phyloP scores from a whole-genome alignment of 2,113 vertebrate genomes.

The Vombatus ursinus region DNA sequence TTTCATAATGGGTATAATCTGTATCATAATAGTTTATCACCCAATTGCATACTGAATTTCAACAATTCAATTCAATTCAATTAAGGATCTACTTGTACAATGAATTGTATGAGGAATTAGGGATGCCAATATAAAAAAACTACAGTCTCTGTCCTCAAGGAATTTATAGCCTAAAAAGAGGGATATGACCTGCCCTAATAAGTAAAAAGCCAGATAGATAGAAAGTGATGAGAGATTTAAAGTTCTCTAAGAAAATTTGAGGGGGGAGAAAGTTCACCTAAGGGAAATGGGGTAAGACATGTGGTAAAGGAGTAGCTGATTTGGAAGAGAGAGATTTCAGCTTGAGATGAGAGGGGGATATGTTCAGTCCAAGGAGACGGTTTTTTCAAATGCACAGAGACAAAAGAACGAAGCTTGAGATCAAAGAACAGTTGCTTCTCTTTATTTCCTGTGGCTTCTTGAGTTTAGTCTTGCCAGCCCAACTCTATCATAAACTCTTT shows the following conservation, averaged over 20 bases:
- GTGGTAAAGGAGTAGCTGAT: neutral
- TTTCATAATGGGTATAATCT: neutral
- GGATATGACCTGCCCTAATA: neutral
- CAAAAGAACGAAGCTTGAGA: neutral
- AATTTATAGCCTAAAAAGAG: neutral
- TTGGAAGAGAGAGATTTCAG: neutral
- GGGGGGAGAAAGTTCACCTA: neutral
- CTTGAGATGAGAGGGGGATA: neutral
- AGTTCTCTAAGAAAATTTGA: neutral
- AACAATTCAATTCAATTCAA: neutral
- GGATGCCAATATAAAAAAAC: neutral
- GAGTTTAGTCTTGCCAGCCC: neutral
- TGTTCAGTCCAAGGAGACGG: neutral
- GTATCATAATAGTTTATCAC: neutral
- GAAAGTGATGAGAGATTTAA: neutral
- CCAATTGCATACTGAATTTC: neutral
- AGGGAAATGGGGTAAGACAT: neutral
- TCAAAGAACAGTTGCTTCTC: neutral
- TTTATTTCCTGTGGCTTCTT: neutral
- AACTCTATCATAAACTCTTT: neutral
- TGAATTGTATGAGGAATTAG: neutral
- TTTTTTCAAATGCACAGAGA: neutral
- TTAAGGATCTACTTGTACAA: neutral
- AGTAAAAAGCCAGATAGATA: neutral
- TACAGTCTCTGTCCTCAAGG: neutral